Base-by-base conservation (phyloP, 2,888 invertebrate genomes). In the Oscheius sp. region DNA sequence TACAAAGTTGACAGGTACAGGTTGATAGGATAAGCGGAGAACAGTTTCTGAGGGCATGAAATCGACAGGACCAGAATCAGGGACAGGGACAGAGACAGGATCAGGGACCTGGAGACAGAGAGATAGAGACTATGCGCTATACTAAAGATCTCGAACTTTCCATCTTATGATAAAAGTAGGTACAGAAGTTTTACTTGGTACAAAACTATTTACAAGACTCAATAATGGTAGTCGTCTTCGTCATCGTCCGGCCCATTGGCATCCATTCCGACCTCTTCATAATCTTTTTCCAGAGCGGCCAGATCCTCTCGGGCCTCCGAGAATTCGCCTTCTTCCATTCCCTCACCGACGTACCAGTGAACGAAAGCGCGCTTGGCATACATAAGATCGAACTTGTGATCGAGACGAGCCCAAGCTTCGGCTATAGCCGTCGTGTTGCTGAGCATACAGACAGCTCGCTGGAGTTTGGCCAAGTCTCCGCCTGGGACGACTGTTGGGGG, bases 371-470 rank as follows among this genome's bases (percentile, higher is more conserved):
- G 92, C 89, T 94, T 94, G 71, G 92, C 91, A 73, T 87, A 87
- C 87, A 87, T 88, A 68, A 94, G 90, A 76, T 93, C 93, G 89
- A 93, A 88, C 89, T 96, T 95, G 85, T 92, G 92, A 86, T 93
- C 92, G 32, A 96, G 90, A 72, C 93, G 92, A 76, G 93, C 93
- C 94, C 95, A 96, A 68, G 95, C 95, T 87, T 94, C 93, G 95
- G 82, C 84, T 42, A 84, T 84, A 1, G 84, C 83, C 13, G 83
- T 83, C 33, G 83, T 84, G 70, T 83, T 84, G 32, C 81, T 82
- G 3, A 83, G 91, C 94, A 95, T 95, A 77, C 94, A 93, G 1
- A 94, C 93, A 42, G 95, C 94, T 80, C 94, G 92, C 50, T 81
- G 84, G 2, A 91, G 90, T 84, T 91, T 91, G 59, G 91, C 90